phyloP scores from a whole-genome alignment of 2,113 vertebrate species.

The Blennius ocellaris region DNA sequence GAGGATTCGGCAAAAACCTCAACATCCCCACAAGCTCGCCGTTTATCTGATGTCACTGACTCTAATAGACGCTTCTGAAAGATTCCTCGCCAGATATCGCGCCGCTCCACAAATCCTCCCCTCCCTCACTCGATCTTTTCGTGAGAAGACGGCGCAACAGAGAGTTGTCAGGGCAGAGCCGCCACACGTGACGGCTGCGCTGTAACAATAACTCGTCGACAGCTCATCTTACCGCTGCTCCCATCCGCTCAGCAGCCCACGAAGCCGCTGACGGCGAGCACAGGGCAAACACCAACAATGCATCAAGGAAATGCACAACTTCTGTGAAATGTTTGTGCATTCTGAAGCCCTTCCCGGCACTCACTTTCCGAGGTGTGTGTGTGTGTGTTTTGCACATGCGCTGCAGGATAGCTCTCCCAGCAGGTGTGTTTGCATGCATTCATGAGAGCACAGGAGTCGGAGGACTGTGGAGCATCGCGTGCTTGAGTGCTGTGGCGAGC shows the following conservation, averaged over 20 bases:
- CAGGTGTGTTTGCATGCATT: slow-evolving; percentile 45
- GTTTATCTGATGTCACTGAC: slow-evolving; percentile 55
- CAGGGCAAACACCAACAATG: background rate
- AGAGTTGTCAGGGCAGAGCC: slow-evolving; percentile 73
- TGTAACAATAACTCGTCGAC: slow-evolving; percentile 73
- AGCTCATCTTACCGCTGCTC: slow-evolving; percentile 72
- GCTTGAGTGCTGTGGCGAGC: slow-evolving; percentile 62
- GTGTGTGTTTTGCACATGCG: background rate
- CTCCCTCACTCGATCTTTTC: slow-evolving; percentile 66
- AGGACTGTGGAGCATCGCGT: slow-evolving; percentile 63
- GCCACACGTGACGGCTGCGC: slow-evolving; percentile 61
- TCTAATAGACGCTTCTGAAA: slow-evolving; percentile 61
- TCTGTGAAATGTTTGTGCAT: too few relatives aligned
- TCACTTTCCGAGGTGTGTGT: background rate
- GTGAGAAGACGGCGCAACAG: slow-evolving; percentile 76
- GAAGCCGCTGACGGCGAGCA: too few relatives aligned
- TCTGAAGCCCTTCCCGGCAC: too few relatives aligned
- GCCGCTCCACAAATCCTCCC: slow-evolving; percentile 35
- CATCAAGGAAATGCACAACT: too few relatives aligned
- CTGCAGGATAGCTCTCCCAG: slow-evolving; percentile 6
- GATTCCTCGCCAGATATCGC: slow-evolving; percentile 67
- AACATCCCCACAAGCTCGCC: slow-evolving; percentile 16
- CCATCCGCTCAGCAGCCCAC: slow-evolving; percentile 5
- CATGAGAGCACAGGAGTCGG: slow-evolving; percentile 34
- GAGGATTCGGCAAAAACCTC: slow-evolving; percentile 21